Evolutionary conservation across 2,113 vertebrate genomes (phyloP).

Genomic region (Amphiprion percula): DNA sequence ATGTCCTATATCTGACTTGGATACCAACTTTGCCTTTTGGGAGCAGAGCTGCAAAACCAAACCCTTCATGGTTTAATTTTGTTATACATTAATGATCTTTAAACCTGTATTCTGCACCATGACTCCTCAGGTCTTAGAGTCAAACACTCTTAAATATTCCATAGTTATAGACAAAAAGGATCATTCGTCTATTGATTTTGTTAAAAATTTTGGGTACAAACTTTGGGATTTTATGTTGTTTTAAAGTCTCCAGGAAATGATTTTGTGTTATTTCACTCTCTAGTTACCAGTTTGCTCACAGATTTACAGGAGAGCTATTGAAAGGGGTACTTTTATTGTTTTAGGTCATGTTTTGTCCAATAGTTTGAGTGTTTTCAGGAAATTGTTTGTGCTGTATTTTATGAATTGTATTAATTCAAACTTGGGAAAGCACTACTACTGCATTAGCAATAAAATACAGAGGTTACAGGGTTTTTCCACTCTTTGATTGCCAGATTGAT

Average conservation of each 20-base stretch:
- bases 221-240: not conserved
- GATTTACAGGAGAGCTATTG: no score
- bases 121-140: not conserved
- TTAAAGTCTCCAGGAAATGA: not conserved
- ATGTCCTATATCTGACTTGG: not conserved
- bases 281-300: no score
- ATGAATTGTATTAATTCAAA: no score
- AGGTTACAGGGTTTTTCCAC: no score
- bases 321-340: not conserved
- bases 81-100: conserved; percentile 12
- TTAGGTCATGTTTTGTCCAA: not conserved
- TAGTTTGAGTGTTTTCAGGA: no score
- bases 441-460: no score
- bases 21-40: not conserved
- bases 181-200: not conserved
- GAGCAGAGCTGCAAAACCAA: not conserved
- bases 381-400: no score
- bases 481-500: no score
- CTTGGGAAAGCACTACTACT: no score
- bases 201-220: no score
- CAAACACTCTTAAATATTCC: not conserved
- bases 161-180: not conserved
- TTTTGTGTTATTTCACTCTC: no score
- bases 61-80: not conserved
- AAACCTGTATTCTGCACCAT: not conserved